Conservation (phyloP, 2,113 vertebrate genomes). For the Addax nasomaculatus region DNA sequence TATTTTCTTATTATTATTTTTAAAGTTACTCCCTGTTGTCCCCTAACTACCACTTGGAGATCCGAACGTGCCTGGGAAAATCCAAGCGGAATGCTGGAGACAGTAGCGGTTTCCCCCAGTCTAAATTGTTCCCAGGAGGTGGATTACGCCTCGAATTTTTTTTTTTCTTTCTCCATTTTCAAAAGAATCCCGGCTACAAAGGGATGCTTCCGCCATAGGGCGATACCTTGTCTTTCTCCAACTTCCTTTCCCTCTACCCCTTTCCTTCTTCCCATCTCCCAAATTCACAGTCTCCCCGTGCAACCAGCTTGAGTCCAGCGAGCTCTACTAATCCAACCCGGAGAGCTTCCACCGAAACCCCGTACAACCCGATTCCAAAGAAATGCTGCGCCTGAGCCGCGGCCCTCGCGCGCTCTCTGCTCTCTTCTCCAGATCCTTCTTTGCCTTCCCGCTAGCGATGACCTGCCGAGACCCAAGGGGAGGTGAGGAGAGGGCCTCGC, state of each 20-base stretch:
- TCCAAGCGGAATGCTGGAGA: not conserved
- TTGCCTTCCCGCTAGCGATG: not conserved
- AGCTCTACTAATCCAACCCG: not conserved
- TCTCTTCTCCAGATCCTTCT: not conserved
- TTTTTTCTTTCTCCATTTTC: conserved; percentile 27
- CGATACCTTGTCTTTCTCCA: not conserved
- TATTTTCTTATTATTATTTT: not conserved
- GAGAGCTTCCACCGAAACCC: not conserved
- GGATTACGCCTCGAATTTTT: not conserved
- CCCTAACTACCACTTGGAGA: not conserved
- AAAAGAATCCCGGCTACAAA: conserved; percentile 34
- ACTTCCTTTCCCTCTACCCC: not conserved
- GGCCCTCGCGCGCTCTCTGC: not conserved
- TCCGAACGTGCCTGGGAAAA: not conserved
- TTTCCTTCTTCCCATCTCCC: not conserved
- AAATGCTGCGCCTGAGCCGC: not conserved
- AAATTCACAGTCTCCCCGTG: not conserved
- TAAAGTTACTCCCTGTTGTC: not conserved
- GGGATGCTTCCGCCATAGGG: not conserved
- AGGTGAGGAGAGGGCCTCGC: conserved; percentile 5
- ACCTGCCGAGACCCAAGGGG: not conserved
- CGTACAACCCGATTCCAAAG: conserved; percentile 45
- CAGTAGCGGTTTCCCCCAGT: not conserved
- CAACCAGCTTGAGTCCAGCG: not conserved
- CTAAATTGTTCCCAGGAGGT: not conserved